Evolutionary conservation across 53 echinoderm and acorn worm species (phyloP), one percentile per base, ranked within the genome.

Genomic region (Echinarachnius parma): DNA sequence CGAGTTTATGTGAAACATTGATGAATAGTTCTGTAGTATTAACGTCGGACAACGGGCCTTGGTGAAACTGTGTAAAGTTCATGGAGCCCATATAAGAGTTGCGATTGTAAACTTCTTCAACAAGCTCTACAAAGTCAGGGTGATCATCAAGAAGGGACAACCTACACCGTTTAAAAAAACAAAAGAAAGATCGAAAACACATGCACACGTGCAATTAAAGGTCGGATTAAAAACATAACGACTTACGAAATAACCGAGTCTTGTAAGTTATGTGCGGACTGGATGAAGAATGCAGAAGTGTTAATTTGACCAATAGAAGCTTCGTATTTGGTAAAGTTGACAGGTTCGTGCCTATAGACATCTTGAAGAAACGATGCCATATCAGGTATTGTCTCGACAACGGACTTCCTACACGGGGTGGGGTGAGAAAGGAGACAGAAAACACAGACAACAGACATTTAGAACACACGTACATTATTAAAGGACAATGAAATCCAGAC

Each of bases 181-280:
- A 47, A 39, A 39, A 26, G 39, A 46, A 28, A 65, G 33, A 52
- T n/a, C 22, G 45, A 48, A 3, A 20, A 68, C 14, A 26, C 1
- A 66, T 47, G 20, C 18, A 49, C 50, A 66, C n/a, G n/a, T n/a
- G n/a, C n/a, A n/a, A 28, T 21, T n/a, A 19, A 49, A 14, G 50
- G 50, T 39, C 13, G 7, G 13, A 44, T 39, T 2, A 28, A 64
- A 14, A 47, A 28, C 27, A 28, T 1, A 46, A 27, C 36, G 35
- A 72, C 74, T 72, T 72, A 72, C 74, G 34, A 57, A 21, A 72
- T 54, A 36, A 72, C 34, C 36, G 74, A 72, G 36, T 2, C 28
- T 29, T 35, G 7, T 27, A 56, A 16, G 22, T 20, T 39, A 54
- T 72, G 74, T 3, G 57, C 74, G 25, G 74, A 25, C 27, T 72